Evolutionary conservation across 2,888 invertebrate species (phyloP), one percentile per base, ranked within the genome.

Genomic region (Apodemia zela): DNA sequence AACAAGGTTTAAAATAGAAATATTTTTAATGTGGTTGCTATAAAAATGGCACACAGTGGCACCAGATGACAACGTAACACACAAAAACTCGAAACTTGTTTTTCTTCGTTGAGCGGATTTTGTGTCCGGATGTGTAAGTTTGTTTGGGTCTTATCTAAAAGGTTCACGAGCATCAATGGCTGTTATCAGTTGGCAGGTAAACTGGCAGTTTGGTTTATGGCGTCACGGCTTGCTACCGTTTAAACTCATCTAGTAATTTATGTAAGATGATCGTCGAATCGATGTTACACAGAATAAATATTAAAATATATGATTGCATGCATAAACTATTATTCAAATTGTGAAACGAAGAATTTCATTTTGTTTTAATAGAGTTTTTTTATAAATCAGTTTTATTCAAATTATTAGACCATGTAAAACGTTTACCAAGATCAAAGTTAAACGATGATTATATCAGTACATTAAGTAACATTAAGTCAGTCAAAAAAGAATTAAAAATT

Each of bases 91-190:
- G n/a, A 17, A 45, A 45, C n/a, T n/a, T 75, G 70, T 75, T 76
- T 75, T 69, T 63, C 61, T 61, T 63, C 60, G 68, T 59, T 63
- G 73, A 78, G 82, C 85, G 84, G 81, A 78, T 75, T 79, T 67
- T 59, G 70, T 76, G 82, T 78, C 86, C 88, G 89, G 89, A 88
- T 89, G 85, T 85, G 73, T 72, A 65, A 68, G 72, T 77, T 68
- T 85, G 85, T 85, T 85, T 84, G 78, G 72, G 65, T 69, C 77
- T 86, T 88, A 87, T 88, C 87, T 81, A 60, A 63, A 68, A 74
- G 73, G 76, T 74, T 75, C 61, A 67, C 38, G 59, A 76, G 65
- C 63, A 66, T 67, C 63, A 68, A 65, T 66, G 59, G 11, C 60
- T 54, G 63, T 71, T 68, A 69, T 69, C 71, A 64, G 47, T 17